Evolutionary conservation across 2,797 vertebrate species (phyloP), one percentile per base, ranked within the genome.

Genomic region (Urosaurus nigricauda): DNA sequence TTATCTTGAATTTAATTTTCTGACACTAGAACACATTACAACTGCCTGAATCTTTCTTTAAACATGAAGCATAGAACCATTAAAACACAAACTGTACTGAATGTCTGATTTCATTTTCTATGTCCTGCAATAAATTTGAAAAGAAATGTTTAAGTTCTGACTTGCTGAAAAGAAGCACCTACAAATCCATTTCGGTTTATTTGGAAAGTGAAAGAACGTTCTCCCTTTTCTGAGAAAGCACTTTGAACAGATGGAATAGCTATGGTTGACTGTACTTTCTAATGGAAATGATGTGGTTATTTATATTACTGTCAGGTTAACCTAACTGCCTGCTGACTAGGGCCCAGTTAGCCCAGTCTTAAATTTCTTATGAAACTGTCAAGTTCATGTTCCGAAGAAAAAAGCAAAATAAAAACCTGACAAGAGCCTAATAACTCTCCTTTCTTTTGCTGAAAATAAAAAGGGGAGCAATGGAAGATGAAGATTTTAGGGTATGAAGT

Each of bases 341-440:
- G 71, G 85, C 13, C 79, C 71, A 86, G 43, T 43, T 5, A 43
- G 43, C 43, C 43, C 43, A 37, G 92, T 85, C 88, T 13, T 32
- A 84, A 87, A 91, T 92, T 94, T 94, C 77, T 90, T 81, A 71
- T 2, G 0, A 21, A 93, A 85, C 84, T 85, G 63, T 75, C 79
- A 94, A 90, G 81, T 81, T 91, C 56, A 58, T n/a, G 35, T 92
- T 91, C 88, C n/a, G 24, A 93, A 92, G 71, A 86, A 93, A 94
- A 26, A 91, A 89, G 91, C 63, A 91, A 93, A 94, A 90, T 37
- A 16, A 88, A 58, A 88, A 83, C 63, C 43, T 90, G 89, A 86
- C 32, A 94, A 79, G 3, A 75, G 35, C 40, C 94, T 91, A 93
- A 83, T 82, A 83, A 92, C 51, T 82, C 60, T 78, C 87, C 84